A percentile compares a stretch with the other conserved stretches of the same genome.
Evolutionary conservation across 2,888 invertebrate genomes (phyloP).

Genomic region (Neocrepidodera transversa): DNA sequence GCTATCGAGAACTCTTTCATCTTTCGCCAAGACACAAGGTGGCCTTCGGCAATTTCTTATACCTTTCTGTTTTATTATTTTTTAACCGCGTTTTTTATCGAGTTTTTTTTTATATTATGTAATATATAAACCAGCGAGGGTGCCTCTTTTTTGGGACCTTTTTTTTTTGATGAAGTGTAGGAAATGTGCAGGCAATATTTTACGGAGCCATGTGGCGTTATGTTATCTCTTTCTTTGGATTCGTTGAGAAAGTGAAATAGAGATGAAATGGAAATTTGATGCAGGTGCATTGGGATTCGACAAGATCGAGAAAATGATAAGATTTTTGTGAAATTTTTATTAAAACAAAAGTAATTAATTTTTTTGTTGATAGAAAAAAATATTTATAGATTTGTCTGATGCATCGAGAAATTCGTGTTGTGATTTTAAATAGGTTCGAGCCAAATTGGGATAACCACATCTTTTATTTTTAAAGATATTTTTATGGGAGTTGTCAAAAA

Average conservation of each 20-base stretch:
- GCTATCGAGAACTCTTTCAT: conserved; percentile 33
- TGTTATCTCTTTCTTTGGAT: conserved; percentile 9
- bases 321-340: too few species aligned
- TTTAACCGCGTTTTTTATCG: conserved; percentile 41
- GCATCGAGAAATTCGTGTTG: too few species aligned
- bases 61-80: conserved; percentile 34
- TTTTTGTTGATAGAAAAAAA: too few species aligned
- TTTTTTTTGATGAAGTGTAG: conserved; percentile 34
- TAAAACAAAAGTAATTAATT: too few species aligned
- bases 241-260: conserved; percentile 27
- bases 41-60: conserved; percentile 50
- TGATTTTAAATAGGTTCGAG: too few species aligned
- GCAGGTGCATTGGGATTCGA: too few species aligned
- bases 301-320: conserved; percentile 18
- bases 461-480: too few species aligned
- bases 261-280: conserved; percentile 29
- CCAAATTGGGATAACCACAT: too few species aligned
- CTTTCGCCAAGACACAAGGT: conserved; percentile 41
- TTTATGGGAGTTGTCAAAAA: too few species aligned
- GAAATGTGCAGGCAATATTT: conserved; percentile 34
- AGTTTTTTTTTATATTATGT: conserved; percentile 34
- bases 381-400: too few species aligned
- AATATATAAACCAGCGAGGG: too few species aligned
- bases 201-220: conserved; percentile 27
- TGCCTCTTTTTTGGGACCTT: conserved; percentile 20